These are phyloP conservation scores for Aphelenchoides besseyi DNA, from an alignment of 1,140 invertebrate species.

Conservation along the genomic window DNA sequence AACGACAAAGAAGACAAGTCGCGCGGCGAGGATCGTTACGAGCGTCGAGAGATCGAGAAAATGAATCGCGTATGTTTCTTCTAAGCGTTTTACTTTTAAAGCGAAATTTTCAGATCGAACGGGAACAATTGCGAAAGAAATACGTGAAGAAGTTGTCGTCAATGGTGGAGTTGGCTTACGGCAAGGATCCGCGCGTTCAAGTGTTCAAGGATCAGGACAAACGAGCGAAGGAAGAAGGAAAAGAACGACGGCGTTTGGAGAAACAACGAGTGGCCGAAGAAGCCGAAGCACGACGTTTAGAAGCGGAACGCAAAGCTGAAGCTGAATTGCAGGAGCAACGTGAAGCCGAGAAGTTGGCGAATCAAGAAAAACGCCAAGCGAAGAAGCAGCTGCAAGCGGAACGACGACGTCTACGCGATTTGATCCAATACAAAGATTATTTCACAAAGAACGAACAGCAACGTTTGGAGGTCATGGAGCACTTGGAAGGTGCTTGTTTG, in stretches of 20 bases:
- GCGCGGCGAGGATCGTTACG: slow-evolving; percentile 87
- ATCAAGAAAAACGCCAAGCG: slow-evolving; percentile 40
- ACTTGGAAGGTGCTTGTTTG: slow-evolving; percentile 43
- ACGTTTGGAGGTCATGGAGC: slow-evolving; percentile 35
- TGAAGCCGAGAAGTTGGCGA: slow-evolving; percentile 37
- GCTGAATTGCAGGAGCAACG: slow-evolving; percentile 25
- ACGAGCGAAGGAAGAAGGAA: slow-evolving; percentile 74
- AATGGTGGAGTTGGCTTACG: slow-evolving; percentile 79
- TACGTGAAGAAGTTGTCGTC: slow-evolving; percentile 37
- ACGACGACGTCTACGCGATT: slow-evolving; percentile 41
- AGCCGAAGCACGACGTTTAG: slow-evolving; percentile 23
- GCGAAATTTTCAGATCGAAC: slow-evolving; percentile 68
- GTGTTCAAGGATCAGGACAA: slow-evolving; percentile 73
- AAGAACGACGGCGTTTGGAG: slow-evolving; percentile 63
- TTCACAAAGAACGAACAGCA: slow-evolving; percentile 33
- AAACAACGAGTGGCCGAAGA: slow-evolving; percentile 64
- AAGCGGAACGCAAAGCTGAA: slow-evolving; percentile 33
- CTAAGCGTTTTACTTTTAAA: neutral
- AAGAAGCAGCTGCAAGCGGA: slow-evolving; percentile 41
- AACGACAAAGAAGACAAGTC: slow-evolving; percentile 97
- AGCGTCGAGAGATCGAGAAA: slow-evolving; percentile 93
- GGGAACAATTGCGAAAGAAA: slow-evolving; percentile 49
- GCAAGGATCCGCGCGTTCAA: slow-evolving; percentile 82
- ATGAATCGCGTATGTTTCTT: slow-evolving; percentile 85
- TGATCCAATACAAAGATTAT: slow-evolving; percentile 30